Percentiles rank a stretch among this genome's conserved stretches.
These are phyloP conservation scores for Monochamus alternatus DNA, from an alignment of 2,888 invertebrate species.

Conservation along the genomic window DNA sequence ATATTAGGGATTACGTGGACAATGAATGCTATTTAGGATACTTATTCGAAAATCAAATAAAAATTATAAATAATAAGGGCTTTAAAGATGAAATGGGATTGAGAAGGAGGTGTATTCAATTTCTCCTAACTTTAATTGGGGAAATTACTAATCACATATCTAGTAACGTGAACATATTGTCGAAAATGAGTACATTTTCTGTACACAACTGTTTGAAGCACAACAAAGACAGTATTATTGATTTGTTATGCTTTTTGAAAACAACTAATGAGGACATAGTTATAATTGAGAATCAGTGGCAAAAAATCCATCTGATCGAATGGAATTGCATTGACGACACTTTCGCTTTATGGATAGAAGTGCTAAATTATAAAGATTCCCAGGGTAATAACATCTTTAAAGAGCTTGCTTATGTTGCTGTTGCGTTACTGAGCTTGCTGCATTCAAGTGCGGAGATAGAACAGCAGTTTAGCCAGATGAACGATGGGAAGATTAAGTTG, in stretches of 20 bases:
- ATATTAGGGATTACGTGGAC: not conserved
- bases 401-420: too few species aligned
- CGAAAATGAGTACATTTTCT: too few species aligned
- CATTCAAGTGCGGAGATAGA: too few species aligned
- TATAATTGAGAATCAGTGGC: not conserved
- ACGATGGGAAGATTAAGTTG: too few species aligned
- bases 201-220: too few species aligned
- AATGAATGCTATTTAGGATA: not conserved
- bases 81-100: not conserved
- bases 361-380: not conserved
- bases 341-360: not conserved
- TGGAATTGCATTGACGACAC: not conserved
- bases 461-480: not conserved
- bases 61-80: not conserved
- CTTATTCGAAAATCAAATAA: not conserved
- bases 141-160: not conserved
- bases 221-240: not conserved
- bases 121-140: not conserved
- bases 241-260: not conserved
- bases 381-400: not conserved
- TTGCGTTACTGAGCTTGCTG: too few species aligned
- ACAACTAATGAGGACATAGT: not conserved
- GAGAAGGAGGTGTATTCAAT: not conserved
- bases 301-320: not conserved
- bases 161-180: not conserved